Percentiles rank a stretch among this genome's conserved stretches.
These are phyloP conservation scores for Sorex fumeus DNA, from an alignment of 2,113 vertebrate genomes.

Conservation along the genomic window DNA sequence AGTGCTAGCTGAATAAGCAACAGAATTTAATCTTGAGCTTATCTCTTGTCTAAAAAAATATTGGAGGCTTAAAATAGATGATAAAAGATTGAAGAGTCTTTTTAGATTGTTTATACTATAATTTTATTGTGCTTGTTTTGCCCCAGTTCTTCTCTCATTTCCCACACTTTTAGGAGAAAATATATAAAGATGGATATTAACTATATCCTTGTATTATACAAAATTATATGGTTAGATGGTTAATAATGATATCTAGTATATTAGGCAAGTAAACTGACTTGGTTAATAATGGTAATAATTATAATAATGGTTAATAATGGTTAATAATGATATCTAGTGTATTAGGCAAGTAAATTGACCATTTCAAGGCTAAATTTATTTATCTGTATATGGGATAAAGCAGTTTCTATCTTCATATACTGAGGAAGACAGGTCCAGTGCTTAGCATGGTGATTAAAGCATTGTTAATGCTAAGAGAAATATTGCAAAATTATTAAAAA, in stretches of 20 bases:
- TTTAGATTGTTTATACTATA: not conserved
- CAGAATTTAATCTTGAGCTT: not conserved
- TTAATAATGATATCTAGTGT: not conserved
- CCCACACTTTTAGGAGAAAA: not conserved
- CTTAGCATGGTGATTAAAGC: constrained; percentile 3
- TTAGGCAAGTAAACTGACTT: too few species aligned
- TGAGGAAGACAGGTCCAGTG: constrained; percentile 34
- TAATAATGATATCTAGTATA: not conserved
- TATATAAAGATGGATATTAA: not conserved
- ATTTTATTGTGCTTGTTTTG: not conserved
- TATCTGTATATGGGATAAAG: not conserved
- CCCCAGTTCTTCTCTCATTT: fast-evolving
- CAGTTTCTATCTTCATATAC: constrained; percentile 1
- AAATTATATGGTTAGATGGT: not conserved
- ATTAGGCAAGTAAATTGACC: not conserved
- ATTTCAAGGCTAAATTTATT: constrained; percentile 12
- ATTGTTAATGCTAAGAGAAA: not conserved
- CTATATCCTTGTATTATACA: too few species aligned
- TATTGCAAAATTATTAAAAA: not conserved
- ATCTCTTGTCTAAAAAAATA: not conserved
- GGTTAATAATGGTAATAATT: too few species aligned
- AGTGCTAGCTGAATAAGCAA: constrained; percentile 27
- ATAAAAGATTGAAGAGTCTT: not conserved
- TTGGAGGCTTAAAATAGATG: not conserved
- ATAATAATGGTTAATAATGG: not conserved